Conservation (phyloP, 92 coral and sea anemone genomes). For the Zoanthus gigantus region DNA sequence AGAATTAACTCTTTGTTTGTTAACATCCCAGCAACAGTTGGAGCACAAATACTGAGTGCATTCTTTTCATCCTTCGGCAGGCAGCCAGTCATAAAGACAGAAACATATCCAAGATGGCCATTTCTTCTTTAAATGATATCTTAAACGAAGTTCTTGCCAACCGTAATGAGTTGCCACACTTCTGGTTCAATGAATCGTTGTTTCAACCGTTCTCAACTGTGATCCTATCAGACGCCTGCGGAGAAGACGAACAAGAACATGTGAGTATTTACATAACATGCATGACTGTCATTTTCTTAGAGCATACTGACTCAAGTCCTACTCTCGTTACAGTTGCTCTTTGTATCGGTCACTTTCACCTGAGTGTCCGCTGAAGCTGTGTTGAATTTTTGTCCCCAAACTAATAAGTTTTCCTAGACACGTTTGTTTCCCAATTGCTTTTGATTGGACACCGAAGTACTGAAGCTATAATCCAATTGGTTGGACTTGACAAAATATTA, state of each 20-base stretch:
- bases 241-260: conserved; percentile 93
- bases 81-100: conserved; percentile 88
- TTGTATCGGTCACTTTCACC: no score
- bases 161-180: conserved; percentile 96
- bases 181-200: conserved; percentile 98
- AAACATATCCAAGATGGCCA: conserved; percentile 92
- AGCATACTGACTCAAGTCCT: no score
- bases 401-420: no score
- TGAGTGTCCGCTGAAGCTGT: not conserved
- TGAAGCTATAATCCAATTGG: no score
- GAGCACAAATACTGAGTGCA: not conserved
- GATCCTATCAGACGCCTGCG: conserved; percentile 68
- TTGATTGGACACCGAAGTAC: no score
- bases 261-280: conserved; percentile 41
- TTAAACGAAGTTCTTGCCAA: conserved; percentile 86
- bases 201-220: conserved; percentile 91
- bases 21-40: no score
- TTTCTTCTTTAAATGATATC: conserved; percentile 87
- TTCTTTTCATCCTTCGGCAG: conserved; percentile 45
- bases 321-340: no score
- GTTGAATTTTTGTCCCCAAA: not conserved
- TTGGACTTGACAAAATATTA: no score
- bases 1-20: no score
- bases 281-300: no score
- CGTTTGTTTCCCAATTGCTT: no score